A percentile compares a stretch with the other conserved stretches of the same genome.
These are phyloP conservation scores for western clawed frog (Xenopus tropicalis) DNA, from an alignment of 2,113 vertebrate species.

Conservation along the genomic window DNA sequence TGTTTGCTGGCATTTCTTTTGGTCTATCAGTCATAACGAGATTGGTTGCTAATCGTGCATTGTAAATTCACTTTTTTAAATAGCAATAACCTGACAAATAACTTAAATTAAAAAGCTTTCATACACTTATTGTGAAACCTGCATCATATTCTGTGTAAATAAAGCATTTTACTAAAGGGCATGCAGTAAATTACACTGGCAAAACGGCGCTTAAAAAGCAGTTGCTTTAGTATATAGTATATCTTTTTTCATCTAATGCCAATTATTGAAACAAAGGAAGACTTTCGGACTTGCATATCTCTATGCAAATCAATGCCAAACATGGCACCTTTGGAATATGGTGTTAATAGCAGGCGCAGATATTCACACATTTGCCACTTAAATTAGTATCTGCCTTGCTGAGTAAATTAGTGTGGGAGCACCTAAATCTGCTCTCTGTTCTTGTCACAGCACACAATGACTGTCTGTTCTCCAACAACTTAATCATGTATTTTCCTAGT, in stretches of 20 bases:
- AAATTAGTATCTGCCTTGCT: constrained; percentile 17
- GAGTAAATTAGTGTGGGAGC: constrained; percentile 7
- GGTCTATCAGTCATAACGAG: not conserved
- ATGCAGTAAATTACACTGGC: not conserved
- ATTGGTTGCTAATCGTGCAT: not conserved
- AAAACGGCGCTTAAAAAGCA: not conserved
- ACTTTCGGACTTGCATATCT: constrained; percentile 8
- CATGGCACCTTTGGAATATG: constrained; percentile 10
- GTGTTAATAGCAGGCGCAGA: constrained; percentile 9
- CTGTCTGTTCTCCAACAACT: constrained; percentile 27
- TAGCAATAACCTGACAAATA: not conserved
- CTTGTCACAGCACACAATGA: constrained; percentile 21
- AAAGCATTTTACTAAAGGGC: not conserved
- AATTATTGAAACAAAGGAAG: constrained; percentile 20
- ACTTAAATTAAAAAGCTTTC: not conserved
- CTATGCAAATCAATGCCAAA: constrained; percentile 11
- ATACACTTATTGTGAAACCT: not conserved
- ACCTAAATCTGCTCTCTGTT: constrained; percentile 18
- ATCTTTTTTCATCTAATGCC: not conserved
- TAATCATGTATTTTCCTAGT: constrained; percentile 31
- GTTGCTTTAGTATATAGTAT: not conserved
- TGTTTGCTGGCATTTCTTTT: no score
- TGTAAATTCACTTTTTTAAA: not conserved
- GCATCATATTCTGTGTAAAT: not conserved
- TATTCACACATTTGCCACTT: constrained; percentile 9